These are phyloP conservation scores for Drosophila phalerata DNA, from an alignment of 2,888 invertebrate species.

Conservation along the genomic window DNA sequence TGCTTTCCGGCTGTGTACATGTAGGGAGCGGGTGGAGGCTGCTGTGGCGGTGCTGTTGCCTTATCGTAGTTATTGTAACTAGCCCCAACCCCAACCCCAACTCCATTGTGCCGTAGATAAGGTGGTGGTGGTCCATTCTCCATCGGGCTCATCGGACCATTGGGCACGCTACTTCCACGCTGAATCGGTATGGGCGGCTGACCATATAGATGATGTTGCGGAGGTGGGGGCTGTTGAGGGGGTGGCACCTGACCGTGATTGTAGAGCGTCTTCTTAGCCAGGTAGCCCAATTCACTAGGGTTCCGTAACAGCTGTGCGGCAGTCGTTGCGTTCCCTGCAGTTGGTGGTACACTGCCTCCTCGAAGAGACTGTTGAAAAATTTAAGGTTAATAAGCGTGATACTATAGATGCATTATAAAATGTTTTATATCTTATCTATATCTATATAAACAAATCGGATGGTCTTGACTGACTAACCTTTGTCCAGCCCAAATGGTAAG, in stretches of 20 bases:
- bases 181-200: constrained; percentile 78
- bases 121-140: constrained; percentile 70
- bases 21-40: constrained; percentile 65
- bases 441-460: too few species aligned
- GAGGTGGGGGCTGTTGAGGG: constrained; percentile 63
- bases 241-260: constrained; percentile 74
- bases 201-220: constrained; percentile 70
- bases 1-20: constrained; percentile 67
- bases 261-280: constrained; percentile 80
- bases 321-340: constrained; percentile 70
- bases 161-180: constrained; percentile 81
- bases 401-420: too few species aligned
- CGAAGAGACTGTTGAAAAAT: constrained; percentile 59
- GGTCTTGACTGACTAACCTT: too few species aligned
- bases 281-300: constrained; percentile 82
- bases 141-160: constrained; percentile 85
- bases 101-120: constrained; percentile 67
- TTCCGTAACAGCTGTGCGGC: constrained; percentile 72
- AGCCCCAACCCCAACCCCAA: constrained; percentile 42
- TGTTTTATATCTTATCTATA: too few species aligned
- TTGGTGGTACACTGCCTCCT: constrained; percentile 79
- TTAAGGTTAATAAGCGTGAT: too few species aligned
- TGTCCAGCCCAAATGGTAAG: too few species aligned
- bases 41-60: constrained; percentile 60
- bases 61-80: constrained; percentile 83